phyloP scores from a whole-genome alignment of 2,113 vertebrate species.

The Actenoides hombroni region DNA sequence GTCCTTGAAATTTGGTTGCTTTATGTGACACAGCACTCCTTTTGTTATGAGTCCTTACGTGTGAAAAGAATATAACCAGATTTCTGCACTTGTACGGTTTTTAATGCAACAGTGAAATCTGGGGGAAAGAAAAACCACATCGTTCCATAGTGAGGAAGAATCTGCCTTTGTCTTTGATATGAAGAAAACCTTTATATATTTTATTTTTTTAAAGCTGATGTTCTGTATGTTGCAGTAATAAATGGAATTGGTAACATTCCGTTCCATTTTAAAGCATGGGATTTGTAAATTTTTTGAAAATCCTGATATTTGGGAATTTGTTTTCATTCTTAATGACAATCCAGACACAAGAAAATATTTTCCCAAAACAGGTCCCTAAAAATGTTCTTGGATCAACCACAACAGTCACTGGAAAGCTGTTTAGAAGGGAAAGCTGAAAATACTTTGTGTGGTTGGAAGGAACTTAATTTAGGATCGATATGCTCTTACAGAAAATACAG shows the following conservation, averaged over 20 bases:
- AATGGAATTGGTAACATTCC: neutral
- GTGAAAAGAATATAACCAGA: neutral
- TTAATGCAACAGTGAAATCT: neutral
- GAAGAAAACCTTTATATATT: neutral
- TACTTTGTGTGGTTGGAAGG: neutral
- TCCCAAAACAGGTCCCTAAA: neutral
- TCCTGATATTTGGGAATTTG: neutral
- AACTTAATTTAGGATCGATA: neutral
- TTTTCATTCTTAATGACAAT: neutral
- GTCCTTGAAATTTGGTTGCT: neutral
- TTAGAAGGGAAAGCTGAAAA: neutral
- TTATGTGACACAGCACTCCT: neutral
- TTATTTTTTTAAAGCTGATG: neutral
- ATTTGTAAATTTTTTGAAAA: neutral
- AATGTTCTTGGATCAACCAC: neutral
- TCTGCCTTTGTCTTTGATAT: slow-evolving; percentile 13
- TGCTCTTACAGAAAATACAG: neutral
- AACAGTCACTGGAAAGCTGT: neutral
- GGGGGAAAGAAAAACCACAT: neutral
- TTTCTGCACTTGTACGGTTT: neutral
- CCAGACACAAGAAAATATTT: neutral
- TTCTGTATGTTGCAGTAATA: neutral
- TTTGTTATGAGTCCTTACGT: neutral
- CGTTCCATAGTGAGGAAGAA: slow-evolving; percentile 32
- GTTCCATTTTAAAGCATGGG: neutral